Conservation (phyloP, 2,888 invertebrate genomes). For the Camponotus fellah region DNA sequence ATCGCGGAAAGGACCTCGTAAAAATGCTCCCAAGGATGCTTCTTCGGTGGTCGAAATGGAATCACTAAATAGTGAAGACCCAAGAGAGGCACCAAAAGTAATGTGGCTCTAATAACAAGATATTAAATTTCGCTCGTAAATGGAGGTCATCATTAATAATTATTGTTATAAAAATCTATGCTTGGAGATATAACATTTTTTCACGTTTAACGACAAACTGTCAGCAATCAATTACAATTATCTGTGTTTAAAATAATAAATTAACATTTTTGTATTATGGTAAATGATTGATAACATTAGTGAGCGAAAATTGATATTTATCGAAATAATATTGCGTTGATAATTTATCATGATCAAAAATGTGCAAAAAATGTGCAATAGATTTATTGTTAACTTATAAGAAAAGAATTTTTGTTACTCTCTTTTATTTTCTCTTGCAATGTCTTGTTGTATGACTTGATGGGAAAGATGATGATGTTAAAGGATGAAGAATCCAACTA, state of each 20-base stretch:
- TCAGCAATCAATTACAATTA: not conserved
- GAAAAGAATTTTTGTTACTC: slow-evolving; percentile 13
- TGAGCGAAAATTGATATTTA: not conserved
- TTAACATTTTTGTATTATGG: not conserved
- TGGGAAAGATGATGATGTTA: not conserved
- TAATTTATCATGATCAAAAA: slow-evolving; percentile 20
- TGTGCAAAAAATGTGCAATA: not conserved
- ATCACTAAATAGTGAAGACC: slow-evolving; percentile 96
- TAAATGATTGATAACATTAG: not conserved
- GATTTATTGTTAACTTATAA: not conserved
- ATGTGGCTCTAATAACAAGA: slow-evolving; percentile 89
- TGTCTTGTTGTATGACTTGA: slow-evolving; percentile 12
- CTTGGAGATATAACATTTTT: not conserved
- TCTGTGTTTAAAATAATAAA: not conserved
- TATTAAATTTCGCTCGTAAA: not conserved
- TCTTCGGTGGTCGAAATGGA: slow-evolving; percentile 92
- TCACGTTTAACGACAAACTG: slow-evolving; percentile 2
- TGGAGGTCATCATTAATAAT: not conserved
- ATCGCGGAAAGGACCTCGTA: slow-evolving; percentile 95
- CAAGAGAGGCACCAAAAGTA: slow-evolving; percentile 95
- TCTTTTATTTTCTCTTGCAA: no score
- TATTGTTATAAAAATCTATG: not conserved
- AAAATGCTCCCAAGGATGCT: slow-evolving; percentile 91
- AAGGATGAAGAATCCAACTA: slow-evolving; percentile 77
- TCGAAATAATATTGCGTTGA: not conserved